Evolutionary conservation across 2,797 vertebrate species (phyloP), one percentile per base, ranked within the genome.

Genomic region (Phataginus tricuspis): DNA sequence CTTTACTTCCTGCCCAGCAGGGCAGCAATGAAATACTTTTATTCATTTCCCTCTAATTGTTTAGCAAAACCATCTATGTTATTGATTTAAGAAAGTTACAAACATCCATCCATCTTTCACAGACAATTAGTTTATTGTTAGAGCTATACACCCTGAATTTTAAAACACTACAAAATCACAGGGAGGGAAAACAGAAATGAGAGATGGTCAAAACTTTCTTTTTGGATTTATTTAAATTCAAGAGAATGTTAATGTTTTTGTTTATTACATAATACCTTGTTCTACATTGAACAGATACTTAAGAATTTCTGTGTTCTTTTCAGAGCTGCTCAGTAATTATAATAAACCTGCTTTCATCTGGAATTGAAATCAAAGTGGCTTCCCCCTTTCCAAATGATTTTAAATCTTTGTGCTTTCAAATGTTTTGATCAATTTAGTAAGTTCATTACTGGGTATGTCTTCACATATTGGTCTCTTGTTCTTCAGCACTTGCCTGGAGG

Each of bases 31-130:
- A 97, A 92, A 74, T 83, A 64, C 57, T 94, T 97, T 94, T 92
- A 94, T 86, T 94, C 61, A 77, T 12, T 72, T 71, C 18, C 34
- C 57, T 94, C 45, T 95, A 94, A 96, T 94, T 75, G 10, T 93
- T 96, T 96, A 45, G 39, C 83, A 94, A 91, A 84, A 31, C 14
- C 31, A 87, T 82, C 77, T 69, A 31, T 87, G 95, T 74, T 96
- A 96, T 90, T 1, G 14, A 96, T 93, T 94, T 96, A 72, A 90
- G 84, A 92, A 93, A 85, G 71, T 72, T 92, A 61, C 34, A 93
- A 93, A 86, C 49, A 93, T 75, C n/a, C 63, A 95, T 93, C 51
- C 34, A 85, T 93, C 96, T 96, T 88, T 86, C 90, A 93, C 77
- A 96, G 86, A 74, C 23, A 21, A 90, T 96, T 90, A 80, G 55